Base-by-base conservation (phyloP, 2,113 vertebrate genomes). In the Plotosus lineatus region DNA sequence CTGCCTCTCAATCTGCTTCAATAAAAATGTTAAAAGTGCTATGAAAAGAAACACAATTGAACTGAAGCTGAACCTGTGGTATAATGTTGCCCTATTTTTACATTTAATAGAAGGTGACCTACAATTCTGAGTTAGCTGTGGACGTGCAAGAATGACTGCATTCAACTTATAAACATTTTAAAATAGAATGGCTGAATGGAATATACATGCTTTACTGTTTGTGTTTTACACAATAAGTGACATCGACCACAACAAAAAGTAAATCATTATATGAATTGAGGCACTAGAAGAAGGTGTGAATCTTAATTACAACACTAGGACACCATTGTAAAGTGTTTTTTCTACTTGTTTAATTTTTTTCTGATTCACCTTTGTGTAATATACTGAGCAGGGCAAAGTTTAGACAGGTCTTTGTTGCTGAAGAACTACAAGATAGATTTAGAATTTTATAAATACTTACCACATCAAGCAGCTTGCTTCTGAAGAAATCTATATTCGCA, bases 401-500 rank as follows among this genome's bases (percentile, higher is more conserved):
- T 26, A 23, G 19, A 26, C n/a, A 44, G 11, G n/a, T 26, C 23
- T n/a, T 69, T 44, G 23, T 44, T 14, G 56, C 11, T 48, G 21
- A 63, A 63, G 60, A 65, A 23, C 2, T 21, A 12, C 46, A 31
- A 7, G 26, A 31, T 44, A 77, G 5, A 26, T 28, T 77, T 65
- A 48, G 46, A 31, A 79, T 19, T 42, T 51, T 1, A 3, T 23
- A 51, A 63, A 3, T 78, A 90, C 97, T 95, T 92, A 99, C 97
- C 88, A 95, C 94, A 84, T 94, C 88, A 44, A 91, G 89, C 78
- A 99, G 90, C 82, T 98, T 98, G 84, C 88, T 93, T 86, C 90
- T 94, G 82, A 99, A 96, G 92, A 98, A 98, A 9, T 94, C 89
- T 60, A 94, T 92, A 83, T 99, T 99, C 86, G 97, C 97, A 5